phyloP scores from a whole-genome alignment of 2,797 vertebrate species.

The Enteromius trimaculatus region DNA sequence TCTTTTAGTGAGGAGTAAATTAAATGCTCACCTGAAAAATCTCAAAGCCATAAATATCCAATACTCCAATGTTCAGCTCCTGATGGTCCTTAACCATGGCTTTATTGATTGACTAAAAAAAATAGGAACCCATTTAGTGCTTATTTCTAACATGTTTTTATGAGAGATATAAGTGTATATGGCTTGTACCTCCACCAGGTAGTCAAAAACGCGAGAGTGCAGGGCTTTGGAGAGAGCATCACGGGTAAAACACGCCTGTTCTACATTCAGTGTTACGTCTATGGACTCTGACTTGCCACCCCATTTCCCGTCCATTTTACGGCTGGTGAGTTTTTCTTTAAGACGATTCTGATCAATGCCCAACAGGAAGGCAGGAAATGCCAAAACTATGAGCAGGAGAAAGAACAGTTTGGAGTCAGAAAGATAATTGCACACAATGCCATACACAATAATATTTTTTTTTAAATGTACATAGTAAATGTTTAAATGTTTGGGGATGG shows the following conservation, averaged over 20 bases:
- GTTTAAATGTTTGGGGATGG: not conserved
- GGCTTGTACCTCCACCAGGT: conserved; percentile 89
- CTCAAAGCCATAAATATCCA: conserved; percentile 99
- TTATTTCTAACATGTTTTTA: not conserved
- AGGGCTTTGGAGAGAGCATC: conserved; percentile 96
- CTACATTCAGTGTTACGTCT: conserved; percentile 95
- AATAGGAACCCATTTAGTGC: conserved; percentile 41
- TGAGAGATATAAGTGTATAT: not conserved
- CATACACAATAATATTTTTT: not conserved
- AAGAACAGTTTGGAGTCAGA: conserved; percentile 23
- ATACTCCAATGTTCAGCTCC: conserved; percentile 92
- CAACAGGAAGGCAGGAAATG: conserved; percentile 94
- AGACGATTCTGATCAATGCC: conserved; percentile 92
- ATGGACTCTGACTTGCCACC: conserved; percentile 93
- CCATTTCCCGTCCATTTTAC: conserved; percentile 99
- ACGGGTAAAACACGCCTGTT: conserved; percentile 95
- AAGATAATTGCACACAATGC: not conserved
- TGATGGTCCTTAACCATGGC: conserved; percentile 96
- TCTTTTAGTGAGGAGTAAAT: not conserved
- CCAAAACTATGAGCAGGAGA: conserved; percentile 82
- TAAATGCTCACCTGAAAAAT: conserved; percentile 90
- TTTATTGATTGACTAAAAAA: conserved; percentile 93
- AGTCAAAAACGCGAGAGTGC: conserved; percentile 92
- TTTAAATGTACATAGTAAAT: not conserved
- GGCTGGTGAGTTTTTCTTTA: conserved; percentile 95